These are phyloP conservation scores for Argyra leucocephala DNA, from an alignment of 2,888 invertebrate genomes.

Conservation along the genomic window DNA sequence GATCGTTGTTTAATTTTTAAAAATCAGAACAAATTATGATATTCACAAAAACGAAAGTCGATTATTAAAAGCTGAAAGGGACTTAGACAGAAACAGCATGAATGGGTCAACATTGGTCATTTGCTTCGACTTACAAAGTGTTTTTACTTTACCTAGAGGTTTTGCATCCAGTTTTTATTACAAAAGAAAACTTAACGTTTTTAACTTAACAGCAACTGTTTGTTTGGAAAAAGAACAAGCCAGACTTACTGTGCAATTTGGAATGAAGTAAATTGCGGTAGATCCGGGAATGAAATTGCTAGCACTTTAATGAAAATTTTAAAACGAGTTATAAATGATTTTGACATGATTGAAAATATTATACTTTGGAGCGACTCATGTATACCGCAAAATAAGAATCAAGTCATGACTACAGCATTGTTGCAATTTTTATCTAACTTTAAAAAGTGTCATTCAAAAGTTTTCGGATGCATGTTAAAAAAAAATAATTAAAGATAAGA, in stretches of 20 bases:
- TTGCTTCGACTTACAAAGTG: conserved; percentile 12
- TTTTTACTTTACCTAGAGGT: conserved; percentile 13
- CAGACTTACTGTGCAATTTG: conserved; percentile 15
- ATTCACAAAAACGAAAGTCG: conserved; percentile 12
- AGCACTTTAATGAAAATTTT: conserved; percentile 12
- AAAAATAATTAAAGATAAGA: not conserved
- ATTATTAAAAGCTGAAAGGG: conserved; percentile 8
- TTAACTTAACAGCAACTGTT: conserved; percentile 13
- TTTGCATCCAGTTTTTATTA: conserved; percentile 13
- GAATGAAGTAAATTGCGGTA: conserved; percentile 13
- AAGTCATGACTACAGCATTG: conserved; percentile 13
- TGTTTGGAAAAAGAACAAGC: not conserved
- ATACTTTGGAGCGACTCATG: conserved; percentile 12
- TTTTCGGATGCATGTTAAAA: not conserved
- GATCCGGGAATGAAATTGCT: conserved; percentile 14
- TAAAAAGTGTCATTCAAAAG: not conserved
- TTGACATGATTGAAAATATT: conserved; percentile 6
- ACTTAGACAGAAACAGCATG: not conserved
- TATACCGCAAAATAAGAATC: conserved; percentile 13
- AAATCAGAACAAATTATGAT: not conserved
- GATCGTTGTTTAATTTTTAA: conserved; percentile 11
- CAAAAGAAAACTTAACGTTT: conserved; percentile 13
- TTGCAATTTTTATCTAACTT: not conserved
- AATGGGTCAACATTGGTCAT: not conserved
- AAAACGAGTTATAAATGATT: conserved; percentile 10